Conservation (phyloP, 2,797 vertebrate genomes). For the Podarcis lilfordi region DNA sequence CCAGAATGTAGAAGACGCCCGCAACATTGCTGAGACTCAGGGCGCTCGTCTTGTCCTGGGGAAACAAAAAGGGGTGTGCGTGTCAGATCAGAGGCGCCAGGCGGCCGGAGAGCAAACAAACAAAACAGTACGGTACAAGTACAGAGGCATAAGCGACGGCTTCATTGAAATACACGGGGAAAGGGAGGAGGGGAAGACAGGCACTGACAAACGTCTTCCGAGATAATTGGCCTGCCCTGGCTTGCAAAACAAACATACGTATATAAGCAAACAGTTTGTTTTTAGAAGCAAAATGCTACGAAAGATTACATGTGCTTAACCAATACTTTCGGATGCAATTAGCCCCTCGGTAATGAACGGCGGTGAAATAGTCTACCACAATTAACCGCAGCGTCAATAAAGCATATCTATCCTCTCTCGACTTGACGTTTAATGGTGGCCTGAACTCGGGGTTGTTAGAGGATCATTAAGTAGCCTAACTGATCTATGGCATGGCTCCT, state of each 20-base stretch:
- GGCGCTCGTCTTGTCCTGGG: slow-evolving; percentile 98
- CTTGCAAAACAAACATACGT: slow-evolving; percentile 25
- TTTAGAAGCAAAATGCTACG: slow-evolving; percentile 13
- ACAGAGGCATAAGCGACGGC: neutral
- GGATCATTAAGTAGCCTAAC: slow-evolving; percentile 46
- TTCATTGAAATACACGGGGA: slow-evolving; percentile 47
- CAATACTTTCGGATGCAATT: slow-evolving; percentile 60
- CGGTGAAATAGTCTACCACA: slow-evolving; percentile 57
- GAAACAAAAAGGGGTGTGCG: slow-evolving; percentile 70
- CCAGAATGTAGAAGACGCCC: slow-evolving; percentile 99
- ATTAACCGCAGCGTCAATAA: slow-evolving; percentile 56
- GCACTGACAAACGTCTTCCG: slow-evolving; percentile 37
- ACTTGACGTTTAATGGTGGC: slow-evolving; percentile 21
- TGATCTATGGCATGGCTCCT: slow-evolving; percentile 20
- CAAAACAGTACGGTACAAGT: slow-evolving; percentile 51
- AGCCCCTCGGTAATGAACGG: slow-evolving; percentile 65
- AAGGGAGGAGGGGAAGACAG: neutral
- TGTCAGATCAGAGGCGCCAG: slow-evolving; percentile 64
- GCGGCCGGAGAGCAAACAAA: slow-evolving; percentile 22
- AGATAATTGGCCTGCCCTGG: slow-evolving; percentile 44
- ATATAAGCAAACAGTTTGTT: neutral
- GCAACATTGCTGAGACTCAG: slow-evolving; percentile 99
- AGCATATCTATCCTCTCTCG: slow-evolving; percentile 28
- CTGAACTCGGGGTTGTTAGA: neutral
- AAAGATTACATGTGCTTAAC: slow-evolving; percentile 49